Evolutionary conservation across 1,140 invertebrate genomes (phyloP).

Genomic region (Pantala flavescens): DNA sequence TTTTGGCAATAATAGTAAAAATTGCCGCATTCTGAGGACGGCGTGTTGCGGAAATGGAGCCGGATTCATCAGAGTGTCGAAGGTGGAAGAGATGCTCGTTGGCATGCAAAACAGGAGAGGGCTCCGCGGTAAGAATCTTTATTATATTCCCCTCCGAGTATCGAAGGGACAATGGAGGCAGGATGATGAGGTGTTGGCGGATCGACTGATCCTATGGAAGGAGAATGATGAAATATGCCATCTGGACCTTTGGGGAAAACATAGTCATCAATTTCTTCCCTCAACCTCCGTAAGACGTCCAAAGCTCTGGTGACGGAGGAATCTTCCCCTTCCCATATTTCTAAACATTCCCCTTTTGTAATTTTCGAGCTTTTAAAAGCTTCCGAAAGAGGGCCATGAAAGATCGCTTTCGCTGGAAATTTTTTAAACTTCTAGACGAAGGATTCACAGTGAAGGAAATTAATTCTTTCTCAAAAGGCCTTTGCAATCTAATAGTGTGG

Average conservation of each 20-base stretch:
- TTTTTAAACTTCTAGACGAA: no score
- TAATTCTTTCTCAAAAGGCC: no score
- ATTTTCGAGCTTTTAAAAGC: no score
- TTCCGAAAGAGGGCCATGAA: no score
- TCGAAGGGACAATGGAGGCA: neutral
- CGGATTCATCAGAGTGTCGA: neutral
- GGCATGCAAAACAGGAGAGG: neutral
- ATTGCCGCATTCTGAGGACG: no score
- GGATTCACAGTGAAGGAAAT: no score
- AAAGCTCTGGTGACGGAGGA: no score
- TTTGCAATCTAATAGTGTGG: no score
- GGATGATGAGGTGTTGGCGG: neutral
- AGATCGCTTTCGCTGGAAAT: no score
- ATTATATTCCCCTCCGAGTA: neutral
- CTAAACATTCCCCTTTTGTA: no score
- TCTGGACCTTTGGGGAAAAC: slow-evolving; percentile 7
- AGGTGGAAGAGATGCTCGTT: neutral
- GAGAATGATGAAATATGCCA: slow-evolving; percentile 9
- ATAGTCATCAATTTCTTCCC: neutral
- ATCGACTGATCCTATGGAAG: neutral
- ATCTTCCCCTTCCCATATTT: neutral
- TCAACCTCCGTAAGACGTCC: no score
- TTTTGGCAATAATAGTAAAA: no score
- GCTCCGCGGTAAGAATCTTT: neutral
- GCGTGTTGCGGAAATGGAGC: neutral